Evolutionary conservation across 2,113 vertebrate genomes (phyloP), one percentile per base, ranked within the genome.

Genomic region (Larimichthys crocea): DNA sequence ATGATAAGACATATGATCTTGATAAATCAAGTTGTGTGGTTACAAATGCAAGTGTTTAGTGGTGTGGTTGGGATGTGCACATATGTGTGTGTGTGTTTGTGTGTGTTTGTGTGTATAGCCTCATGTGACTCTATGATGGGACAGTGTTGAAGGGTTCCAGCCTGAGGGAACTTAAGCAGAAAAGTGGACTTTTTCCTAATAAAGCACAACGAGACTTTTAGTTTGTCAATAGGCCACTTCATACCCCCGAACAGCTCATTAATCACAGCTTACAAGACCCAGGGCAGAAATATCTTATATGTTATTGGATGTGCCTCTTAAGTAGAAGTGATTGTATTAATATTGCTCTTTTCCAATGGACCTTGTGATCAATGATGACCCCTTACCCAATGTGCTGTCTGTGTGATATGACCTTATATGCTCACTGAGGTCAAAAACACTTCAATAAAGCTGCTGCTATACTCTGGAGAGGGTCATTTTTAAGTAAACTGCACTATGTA

Each of bases 191-290:
- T 48, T 67, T 74, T 26, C 67, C 80, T 73, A 85, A 87, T 89
- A 85, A 88, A 85, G 57, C 78, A 55, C 50, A 79, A 63, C 60
- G 69, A 40, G 70, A 57, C 17, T 17, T 40, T 24, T 29, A 8
- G 66, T 60, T 67, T 84, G 87, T 89, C 91, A 85, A 91, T 92
- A 88, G 24, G 22, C 66, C 77, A 74, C 64, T 59, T 68, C 11
- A 6, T 49, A 22, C 10, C 60, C 52, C 60, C 9, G 55, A 82
- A 83, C 74, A 65, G 68, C 77, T 91, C 90, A 94, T 93, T 93
- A 88, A 94, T 94, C 93, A 95, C 82, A 85, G 78, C 67, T 75
- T 67, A 82, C 74, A 82, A 40, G 69, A 64, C 53, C 73, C 71
- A 65, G 67, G 77, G 63, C 79, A 46, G n/a, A 83, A 52, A 80